Evolutionary conservation across 2,888 invertebrate genomes (phyloP), one percentile per base, ranked within the genome.

Genomic region (Trileptium ribeirensis): DNA sequence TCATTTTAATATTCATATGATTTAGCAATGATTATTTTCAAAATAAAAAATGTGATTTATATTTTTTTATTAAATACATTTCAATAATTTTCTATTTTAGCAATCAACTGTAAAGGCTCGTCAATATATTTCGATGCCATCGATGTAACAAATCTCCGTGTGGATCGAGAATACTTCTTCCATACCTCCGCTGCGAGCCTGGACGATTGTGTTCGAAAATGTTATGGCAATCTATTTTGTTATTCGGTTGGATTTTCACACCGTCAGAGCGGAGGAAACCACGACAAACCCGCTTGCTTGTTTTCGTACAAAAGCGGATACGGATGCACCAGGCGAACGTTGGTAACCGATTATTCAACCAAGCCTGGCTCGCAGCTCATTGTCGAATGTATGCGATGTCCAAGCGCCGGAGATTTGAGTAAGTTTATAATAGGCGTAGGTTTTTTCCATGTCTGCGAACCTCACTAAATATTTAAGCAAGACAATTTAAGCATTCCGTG

Each of bases 191-290:
- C 81, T 1, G n/a, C 1, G 1, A 78, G 31, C 34, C 8, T 80
- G 2, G 77, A 79, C 19, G 77, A 80, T 1, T 80, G 81, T 77
- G 40, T 80, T 1, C 24, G 64, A n/a, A 8, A 37, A 24, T 80
- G 81, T 39, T 80, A 80, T 51, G 81, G 34, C 19, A 80, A 80
- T 51, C 34, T 77, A 29, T 80, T 78, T 79, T 80, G 81, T 36
- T 80, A 36, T 39, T 80, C 81, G 1, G 78, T 51, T 67, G 74
- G 37, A 31, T 80, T 39, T 67, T 3, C 70, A 36, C 67, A 15
- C 29, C 40, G 79, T 3, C 2, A 79, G 3, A n/a, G 8, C 51
- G 24, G 51, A 24, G 51, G 51, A 15, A 51, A 51, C 8, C 29
- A 3, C n/a, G 74, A 70, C 3, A 3, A n/a, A n/a, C 15, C 74